phyloP scores from a whole-genome alignment of 2,888 invertebrate genomes.

The Xanthorhoe spadicearia region DNA sequence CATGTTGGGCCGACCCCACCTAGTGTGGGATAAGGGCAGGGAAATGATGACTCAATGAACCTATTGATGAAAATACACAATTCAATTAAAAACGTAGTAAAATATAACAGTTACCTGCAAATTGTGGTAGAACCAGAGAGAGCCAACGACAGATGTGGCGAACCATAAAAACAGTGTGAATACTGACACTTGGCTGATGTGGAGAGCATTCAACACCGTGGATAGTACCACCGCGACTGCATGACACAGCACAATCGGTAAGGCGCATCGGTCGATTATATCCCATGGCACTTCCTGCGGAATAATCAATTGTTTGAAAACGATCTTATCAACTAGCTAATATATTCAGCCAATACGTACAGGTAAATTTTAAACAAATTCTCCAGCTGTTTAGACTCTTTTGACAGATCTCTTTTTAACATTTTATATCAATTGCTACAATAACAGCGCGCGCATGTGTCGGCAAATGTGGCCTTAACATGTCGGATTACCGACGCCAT shows the following conservation, averaged over 20 bases:
- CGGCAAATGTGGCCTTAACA: not conserved
- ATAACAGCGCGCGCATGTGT: not conserved
- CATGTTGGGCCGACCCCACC: no score
- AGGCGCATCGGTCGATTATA: conserved; percentile 89
- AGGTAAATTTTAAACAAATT: not conserved
- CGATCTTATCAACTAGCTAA: not conserved
- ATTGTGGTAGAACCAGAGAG: conserved; percentile 93
- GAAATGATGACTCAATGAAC: no score
- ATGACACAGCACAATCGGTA: conserved; percentile 92
- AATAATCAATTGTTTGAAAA: not conserved
- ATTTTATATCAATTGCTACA: not conserved
- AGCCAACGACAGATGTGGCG: conserved; percentile 89
- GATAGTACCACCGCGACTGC: conserved; percentile 91
- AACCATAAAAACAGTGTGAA: conserved; percentile 92
- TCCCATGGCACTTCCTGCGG: conserved; percentile 88
- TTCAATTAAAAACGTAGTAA: not conserved
- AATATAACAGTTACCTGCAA: conserved; percentile 87
- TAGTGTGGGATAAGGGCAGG: no score
- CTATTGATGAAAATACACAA: no score
- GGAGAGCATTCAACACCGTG: conserved; percentile 88
- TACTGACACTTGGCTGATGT: conserved; percentile 90
- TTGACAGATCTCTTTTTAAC: conserved; percentile 1
- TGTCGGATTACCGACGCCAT: conserved; percentile 3
- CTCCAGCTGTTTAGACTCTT: not conserved
- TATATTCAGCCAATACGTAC: not conserved